phyloP scores from a whole-genome alignment of 2,888 invertebrate genomes.

The Anagyrus pseudococci region DNA sequence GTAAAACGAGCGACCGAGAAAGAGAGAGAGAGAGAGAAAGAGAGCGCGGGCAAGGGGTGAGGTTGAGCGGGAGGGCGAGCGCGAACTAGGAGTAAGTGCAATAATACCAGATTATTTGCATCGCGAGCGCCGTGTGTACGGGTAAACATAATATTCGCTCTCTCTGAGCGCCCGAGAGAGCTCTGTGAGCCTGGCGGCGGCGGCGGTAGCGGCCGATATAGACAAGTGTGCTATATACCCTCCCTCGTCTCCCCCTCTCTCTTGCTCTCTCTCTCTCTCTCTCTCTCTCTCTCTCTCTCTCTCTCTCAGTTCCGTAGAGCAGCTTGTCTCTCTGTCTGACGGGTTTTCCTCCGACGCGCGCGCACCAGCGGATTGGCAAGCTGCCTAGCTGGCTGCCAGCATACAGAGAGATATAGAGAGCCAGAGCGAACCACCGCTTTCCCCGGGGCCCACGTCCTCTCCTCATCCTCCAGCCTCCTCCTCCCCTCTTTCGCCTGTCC shows the following conservation, averaged over 20 bases:
- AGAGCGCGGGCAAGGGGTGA: conserved; percentile 41
- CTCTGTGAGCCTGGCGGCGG: background rate
- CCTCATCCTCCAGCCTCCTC: no score
- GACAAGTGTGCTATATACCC: conserved; percentile 21
- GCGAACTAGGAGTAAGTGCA: conserved; percentile 60
- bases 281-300: no score
- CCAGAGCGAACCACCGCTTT: no score
- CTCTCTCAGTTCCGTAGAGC: no score
- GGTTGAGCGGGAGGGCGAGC: no score
- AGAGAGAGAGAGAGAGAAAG: conserved; percentile 34
- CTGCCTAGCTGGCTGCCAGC: no score
- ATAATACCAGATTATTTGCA: conserved; percentile 63
- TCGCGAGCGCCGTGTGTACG: conserved; percentile 60
- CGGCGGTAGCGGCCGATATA: background rate
- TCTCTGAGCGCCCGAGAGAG: conserved; percentile 42
- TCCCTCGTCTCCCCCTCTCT: conserved; percentile 25
- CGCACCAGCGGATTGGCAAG: conserved; percentile 38
- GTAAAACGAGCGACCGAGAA: background rate
- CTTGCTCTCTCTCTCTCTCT: no score
- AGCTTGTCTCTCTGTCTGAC: conserved; percentile 1
- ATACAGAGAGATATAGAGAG: no score
- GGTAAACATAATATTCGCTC: conserved; percentile 62
- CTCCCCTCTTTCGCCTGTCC: conserved; percentile 38
- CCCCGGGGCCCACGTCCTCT: no score
- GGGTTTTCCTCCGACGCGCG: conserved; percentile 9